phyloP scores from a whole-genome alignment of 2,888 invertebrate genomes.

The Hetaerina titia region DNA sequence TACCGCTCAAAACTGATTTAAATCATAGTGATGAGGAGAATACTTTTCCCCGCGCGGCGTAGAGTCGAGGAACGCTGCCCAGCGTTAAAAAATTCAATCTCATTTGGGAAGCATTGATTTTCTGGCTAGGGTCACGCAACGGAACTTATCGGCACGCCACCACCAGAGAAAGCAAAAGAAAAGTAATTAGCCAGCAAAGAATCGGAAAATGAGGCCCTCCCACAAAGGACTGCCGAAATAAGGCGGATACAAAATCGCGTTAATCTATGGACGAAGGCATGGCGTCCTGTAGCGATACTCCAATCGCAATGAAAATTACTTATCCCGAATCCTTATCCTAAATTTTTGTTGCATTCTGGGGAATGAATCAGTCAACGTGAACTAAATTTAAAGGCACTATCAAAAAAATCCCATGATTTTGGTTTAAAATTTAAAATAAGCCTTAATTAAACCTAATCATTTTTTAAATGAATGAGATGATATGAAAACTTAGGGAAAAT shows the following conservation, averaged over 20 bases:
- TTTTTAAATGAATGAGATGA: neutral
- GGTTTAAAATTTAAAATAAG: too few species aligned
- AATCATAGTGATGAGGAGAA: conserved; percentile 4
- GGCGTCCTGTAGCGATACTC: neutral
- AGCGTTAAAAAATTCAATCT: neutral
- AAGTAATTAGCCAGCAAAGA: conserved; percentile 33
- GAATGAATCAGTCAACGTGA: too few species aligned
- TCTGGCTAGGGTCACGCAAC: neutral
- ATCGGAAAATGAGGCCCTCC: neutral
- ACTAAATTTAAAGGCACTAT: too few species aligned
- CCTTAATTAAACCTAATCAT: too few species aligned
- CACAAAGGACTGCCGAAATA: conserved; percentile 22
- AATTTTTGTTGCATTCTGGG: too few species aligned
- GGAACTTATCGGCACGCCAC: conserved; percentile 19
- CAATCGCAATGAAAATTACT: neutral
- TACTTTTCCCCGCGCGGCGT: neutral
- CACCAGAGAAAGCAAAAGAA: neutral
- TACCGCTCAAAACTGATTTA: conserved; percentile 32
- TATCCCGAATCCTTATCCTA: too few species aligned
- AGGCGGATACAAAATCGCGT: neutral
- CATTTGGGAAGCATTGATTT: conserved; percentile 23
- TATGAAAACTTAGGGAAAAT: neutral
- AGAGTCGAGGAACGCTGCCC: neutral
- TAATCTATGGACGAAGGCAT: neutral
- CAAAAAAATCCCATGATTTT: too few species aligned